These are phyloP conservation scores for Loriculus beryllinus DNA, from an alignment of 2,797 vertebrate genomes.

Conservation along the genomic window DNA sequence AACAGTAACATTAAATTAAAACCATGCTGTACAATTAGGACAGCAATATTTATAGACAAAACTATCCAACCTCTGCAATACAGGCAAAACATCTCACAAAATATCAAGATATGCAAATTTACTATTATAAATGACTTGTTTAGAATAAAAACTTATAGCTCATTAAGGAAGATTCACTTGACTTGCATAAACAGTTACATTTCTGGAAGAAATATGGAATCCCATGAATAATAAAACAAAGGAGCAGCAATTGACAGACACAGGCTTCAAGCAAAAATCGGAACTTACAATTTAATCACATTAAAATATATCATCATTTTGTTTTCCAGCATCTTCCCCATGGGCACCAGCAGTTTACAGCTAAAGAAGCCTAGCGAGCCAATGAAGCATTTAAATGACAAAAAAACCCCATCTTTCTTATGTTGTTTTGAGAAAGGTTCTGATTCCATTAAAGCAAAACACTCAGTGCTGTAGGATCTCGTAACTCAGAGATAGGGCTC, in stretches of 20 bases:
- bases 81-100: conserved; percentile 77
- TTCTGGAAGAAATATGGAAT: conserved; percentile 74
- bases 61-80: conserved; percentile 76
- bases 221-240: conserved; percentile 53
- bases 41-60: conserved; percentile 78
- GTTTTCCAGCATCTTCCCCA: conserved; percentile 70
- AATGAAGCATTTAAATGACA: background rate
- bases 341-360: conserved; percentile 56
- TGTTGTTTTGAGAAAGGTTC: background rate
- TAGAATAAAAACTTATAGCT: conserved; percentile 70
- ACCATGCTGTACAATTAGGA: conserved; percentile 79
- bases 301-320: conserved; percentile 50
- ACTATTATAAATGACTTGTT: conserved; percentile 72
- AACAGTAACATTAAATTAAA: conserved; percentile 80
- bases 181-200: conserved; percentile 76
- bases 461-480: background rate
- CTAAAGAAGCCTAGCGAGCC: conserved; percentile 4
- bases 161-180: conserved; percentile 70
- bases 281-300: conserved; percentile 61
- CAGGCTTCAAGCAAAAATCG: conserved; percentile 72
- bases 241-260: conserved; percentile 72
- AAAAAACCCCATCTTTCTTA: background rate
- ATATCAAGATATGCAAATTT: conserved; percentile 77
- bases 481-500: background rate
- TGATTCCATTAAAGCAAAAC: background rate